Evolutionary conservation across 1,140 invertebrate genomes (phyloP), one percentile per base, ranked within the genome.

Genomic region (Drosophila pseudoananassae): DNA sequence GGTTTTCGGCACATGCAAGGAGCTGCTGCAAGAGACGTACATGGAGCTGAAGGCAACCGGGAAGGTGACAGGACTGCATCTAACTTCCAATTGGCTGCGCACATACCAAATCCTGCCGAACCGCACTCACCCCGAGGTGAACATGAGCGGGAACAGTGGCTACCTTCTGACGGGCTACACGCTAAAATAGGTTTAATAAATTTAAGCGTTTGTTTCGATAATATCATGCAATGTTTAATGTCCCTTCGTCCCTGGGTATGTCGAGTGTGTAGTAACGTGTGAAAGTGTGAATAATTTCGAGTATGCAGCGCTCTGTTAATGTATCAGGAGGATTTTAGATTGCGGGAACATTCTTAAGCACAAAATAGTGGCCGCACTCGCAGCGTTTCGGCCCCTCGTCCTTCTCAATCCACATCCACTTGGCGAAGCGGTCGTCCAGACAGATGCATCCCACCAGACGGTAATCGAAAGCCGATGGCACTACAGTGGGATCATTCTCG

Each of bases 281-380:
- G 31, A 31, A 31, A 43, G 40, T 43, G 14, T 43, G 10, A 15
- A 43, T 15, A 0, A 4, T 14, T 9, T 17, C 17, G 17, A 9
- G 43, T 47, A 46, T 54, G 70, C 46, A 76, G 65, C 66, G 73
- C 60, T 63, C 61, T 63, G 25, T 40, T 52, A 10, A 17, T 23
- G 8, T 23, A 46, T 17, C 9, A 23, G 1, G 4, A 29, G 4
- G 2, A 17, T 23, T 29, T 12, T 65, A 96, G 76, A 95, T 66
- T 60, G 93, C 92, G 14, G 93, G 90, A 82, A 94, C 95, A 66
- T 97, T 94, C 29, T 95, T 94, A 46, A 99, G 93, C 92, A 98
- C 97, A 93, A 98, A 99, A 96, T 97, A 99, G 91, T 98, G 94
- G 14, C 98, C 98, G 92, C 98, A 99, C 84, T 96, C 96, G 91